Evolutionary conservation across 2,797 vertebrate genomes (phyloP).

Genomic region (Nasua narica): DNA sequence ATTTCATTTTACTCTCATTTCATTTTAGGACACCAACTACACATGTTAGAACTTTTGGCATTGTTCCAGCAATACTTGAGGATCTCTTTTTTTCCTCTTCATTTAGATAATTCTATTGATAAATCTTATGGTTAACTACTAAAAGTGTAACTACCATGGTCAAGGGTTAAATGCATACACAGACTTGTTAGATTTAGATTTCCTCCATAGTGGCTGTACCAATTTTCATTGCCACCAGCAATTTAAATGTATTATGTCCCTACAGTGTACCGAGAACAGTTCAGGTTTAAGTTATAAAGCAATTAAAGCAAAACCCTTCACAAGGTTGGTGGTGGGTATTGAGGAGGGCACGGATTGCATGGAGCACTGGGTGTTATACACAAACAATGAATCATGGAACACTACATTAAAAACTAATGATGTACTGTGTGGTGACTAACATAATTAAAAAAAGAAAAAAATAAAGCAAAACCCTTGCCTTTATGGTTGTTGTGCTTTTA

Average conservation of each 20-base stretch:
- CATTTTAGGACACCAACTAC: not conserved
- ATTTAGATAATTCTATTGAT: not conserved
- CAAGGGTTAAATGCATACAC: not conserved
- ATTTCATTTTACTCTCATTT: not conserved
- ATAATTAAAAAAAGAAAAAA: no score
- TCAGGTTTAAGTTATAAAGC: not conserved
- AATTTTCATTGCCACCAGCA: not conserved
- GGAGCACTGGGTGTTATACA: no score
- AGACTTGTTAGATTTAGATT: not conserved
- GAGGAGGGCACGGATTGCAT: no score
- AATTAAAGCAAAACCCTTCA: not conserved
- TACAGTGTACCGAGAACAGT: not conserved
- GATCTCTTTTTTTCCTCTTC: not conserved
- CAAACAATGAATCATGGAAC: no score
- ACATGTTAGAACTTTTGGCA: not conserved
- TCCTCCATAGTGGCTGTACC: not conserved
- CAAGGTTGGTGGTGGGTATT: no score
- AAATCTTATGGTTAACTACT: not conserved
- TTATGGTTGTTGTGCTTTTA: not conserved
- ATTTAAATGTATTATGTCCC: not conserved
- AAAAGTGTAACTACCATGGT: not conserved
- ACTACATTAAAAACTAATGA: no score
- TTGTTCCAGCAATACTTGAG: not conserved
- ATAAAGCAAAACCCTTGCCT: not conserved
- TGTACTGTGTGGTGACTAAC: no score